Conservation (phyloP, 2,888 invertebrate species). For the Campaea margaritaria region DNA sequence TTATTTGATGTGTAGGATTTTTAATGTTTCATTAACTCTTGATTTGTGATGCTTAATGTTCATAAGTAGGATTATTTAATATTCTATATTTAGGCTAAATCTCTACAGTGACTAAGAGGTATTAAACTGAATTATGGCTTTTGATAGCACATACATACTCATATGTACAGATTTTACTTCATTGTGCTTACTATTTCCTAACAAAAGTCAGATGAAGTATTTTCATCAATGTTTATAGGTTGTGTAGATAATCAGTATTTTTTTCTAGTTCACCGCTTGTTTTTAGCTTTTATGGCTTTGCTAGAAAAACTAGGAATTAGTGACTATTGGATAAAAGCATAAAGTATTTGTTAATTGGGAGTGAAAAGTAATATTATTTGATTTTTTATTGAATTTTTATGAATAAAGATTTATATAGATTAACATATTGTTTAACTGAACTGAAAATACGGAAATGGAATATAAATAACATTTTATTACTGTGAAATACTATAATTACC, state of each 20-base stretch:
- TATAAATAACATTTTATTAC: constrained; percentile 43
- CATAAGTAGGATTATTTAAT: neutral
- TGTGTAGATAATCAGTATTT: constrained; percentile 44
- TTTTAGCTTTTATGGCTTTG: constrained; percentile 1
- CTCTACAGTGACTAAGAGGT: no score
- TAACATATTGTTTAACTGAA: constrained; percentile 37
- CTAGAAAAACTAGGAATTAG: constrained; percentile 21
- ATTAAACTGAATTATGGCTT: no score
- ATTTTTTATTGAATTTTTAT: constrained; percentile 32
- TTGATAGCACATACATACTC: no score
- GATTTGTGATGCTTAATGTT: no score
- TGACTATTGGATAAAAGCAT: constrained; percentile 35
- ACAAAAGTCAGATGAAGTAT: neutral
- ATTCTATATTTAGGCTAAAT: no score
- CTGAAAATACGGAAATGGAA: constrained; percentile 21
- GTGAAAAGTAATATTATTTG: constrained; percentile 19
- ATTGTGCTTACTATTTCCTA: neutral
- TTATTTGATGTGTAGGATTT: no score
- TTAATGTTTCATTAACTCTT: no score
- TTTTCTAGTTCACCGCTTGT: constrained; percentile 44
- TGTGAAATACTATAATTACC: constrained; percentile 48
- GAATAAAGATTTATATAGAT: constrained; percentile 46
- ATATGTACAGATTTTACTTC: neutral
- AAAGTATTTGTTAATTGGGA: constrained; percentile 33
- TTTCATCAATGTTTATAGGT: constrained; percentile 26